These are phyloP conservation scores for Molossus molossus DNA, from an alignment of 2,797 vertebrate species.

Conservation along the genomic window DNA sequence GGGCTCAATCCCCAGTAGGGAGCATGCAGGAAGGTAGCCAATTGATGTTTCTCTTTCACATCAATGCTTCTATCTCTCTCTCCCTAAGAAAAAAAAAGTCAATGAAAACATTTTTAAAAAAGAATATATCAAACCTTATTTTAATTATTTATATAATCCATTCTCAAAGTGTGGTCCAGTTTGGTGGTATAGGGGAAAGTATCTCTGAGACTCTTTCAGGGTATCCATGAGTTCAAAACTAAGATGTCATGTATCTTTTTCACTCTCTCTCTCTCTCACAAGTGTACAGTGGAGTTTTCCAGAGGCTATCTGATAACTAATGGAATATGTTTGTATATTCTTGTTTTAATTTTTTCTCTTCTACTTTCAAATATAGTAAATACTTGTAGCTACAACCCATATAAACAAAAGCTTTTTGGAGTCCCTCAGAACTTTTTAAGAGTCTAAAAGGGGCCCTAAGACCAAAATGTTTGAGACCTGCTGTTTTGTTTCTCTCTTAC, in stretches of 20 bases:
- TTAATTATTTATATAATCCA: background rate
- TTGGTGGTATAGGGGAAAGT: background rate
- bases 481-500: background rate
- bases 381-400: background rate
- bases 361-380: constrained; percentile 15
- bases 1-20: no score
- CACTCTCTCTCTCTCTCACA: background rate
- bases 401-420: background rate
- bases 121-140: background rate
- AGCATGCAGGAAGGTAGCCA: no score
- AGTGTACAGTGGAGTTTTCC: background rate
- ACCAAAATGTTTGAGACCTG: background rate
- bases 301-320: background rate
- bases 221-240: background rate
- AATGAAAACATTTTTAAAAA: no score
- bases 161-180: constrained; percentile 8
- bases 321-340: background rate
- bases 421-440: constrained; percentile 5
- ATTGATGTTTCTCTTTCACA: no score
- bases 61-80: no score
- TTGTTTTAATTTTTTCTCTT: background rate
- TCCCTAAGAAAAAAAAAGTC: no score
- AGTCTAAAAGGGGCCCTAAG: background rate
- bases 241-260: background rate
- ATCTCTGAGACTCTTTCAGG: background rate